A percentile compares a stretch with the other conserved stretches of the same genome.
Conservation (phyloP, 2,797 vertebrate species). For the Cynodonichthys magdalenae region DNA sequence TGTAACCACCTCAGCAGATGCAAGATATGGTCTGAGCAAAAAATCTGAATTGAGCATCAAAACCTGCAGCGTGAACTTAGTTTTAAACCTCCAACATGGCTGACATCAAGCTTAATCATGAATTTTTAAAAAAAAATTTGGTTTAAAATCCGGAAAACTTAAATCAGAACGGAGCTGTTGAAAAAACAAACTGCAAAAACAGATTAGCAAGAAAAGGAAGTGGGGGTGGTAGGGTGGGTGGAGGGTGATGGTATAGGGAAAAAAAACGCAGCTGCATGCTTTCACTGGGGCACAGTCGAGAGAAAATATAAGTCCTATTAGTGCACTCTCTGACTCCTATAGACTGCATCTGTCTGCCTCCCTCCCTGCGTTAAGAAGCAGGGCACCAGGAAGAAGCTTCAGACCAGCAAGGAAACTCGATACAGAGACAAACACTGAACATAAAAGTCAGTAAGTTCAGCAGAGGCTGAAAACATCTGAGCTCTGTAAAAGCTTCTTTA, state of each 20-base stretch:
- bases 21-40: too few relatives aligned
- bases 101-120: too few relatives aligned
- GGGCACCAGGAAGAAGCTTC: constrained; percentile 38
- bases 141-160: too few relatives aligned
- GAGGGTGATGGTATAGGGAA: constrained; percentile 58
- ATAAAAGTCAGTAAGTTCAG: constrained; percentile 23
- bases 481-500: constrained; percentile 3
- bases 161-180: too few relatives aligned
- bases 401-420: constrained; percentile 24
- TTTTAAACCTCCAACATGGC: too few relatives aligned
- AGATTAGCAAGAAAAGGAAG: constrained; percentile 19
- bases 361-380: constrained; percentile 22
- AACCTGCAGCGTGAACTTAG: too few relatives aligned
- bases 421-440: constrained; percentile 5
- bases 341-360: constrained; percentile 14
- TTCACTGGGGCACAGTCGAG: constrained; percentile 54
- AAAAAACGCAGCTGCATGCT: constrained; percentile 44
- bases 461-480: constrained; percentile 11
- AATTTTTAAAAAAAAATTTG: too few relatives aligned
- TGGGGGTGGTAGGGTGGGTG: constrained; percentile 3
- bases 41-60: too few relatives aligned
- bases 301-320: constrained; percentile 58
- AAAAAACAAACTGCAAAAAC: too few relatives aligned
- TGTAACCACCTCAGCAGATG: too few relatives aligned
- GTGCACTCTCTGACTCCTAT: constrained; percentile 57